Percentiles rank a stretch among this genome's conserved stretches.
Conservation (phyloP, 2,888 invertebrate genomes). For the Merodon equestris region DNA sequence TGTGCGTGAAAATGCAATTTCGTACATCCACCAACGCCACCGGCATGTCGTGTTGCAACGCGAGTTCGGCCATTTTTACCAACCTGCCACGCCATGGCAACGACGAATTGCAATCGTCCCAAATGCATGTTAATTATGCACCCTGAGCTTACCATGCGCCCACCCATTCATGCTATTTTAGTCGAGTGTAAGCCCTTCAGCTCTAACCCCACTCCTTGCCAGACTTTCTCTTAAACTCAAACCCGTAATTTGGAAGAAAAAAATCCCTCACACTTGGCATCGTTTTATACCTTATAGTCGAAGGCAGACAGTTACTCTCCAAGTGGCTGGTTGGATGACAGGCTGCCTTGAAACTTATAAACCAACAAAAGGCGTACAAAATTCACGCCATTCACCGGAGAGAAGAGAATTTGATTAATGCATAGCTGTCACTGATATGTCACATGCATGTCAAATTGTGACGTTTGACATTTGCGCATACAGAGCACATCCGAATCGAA, state of each 20-base stretch:
- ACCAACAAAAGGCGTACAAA: slow-evolving; percentile 70
- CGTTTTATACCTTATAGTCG: slow-evolving; percentile 30
- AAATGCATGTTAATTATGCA: slow-evolving; percentile 45
- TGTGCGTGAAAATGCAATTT: too few relatives aligned
- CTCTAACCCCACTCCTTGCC: slow-evolving; percentile 5
- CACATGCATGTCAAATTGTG: slow-evolving; percentile 80
- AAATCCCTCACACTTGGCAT: slow-evolving; percentile 62
- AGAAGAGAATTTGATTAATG: slow-evolving; percentile 79
- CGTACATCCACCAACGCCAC: too few relatives aligned
- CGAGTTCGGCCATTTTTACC: slow-evolving; percentile 22
- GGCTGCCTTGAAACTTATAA: slow-evolving; percentile 1
- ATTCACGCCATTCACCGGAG: slow-evolving; percentile 71
- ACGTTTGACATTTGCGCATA: slow-evolving; percentile 78
- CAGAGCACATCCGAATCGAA: slow-evolving; percentile 49
- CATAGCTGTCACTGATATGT: slow-evolving; percentile 80
- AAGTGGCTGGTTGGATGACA: too few relatives aligned
- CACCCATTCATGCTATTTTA: slow-evolving; percentile 32
- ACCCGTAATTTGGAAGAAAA: slow-evolving; percentile 53
- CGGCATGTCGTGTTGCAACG: too few relatives aligned
- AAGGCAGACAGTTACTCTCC: too few relatives aligned
- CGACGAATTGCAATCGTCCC: slow-evolving; percentile 17
- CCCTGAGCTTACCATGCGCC: slow-evolving; percentile 9
- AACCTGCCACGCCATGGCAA: not conserved
- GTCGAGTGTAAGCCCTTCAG: not conserved
- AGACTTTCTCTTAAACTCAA: slow-evolving; percentile 47